phyloP scores from a whole-genome alignment of 2,797 vertebrate genomes.

The Podarcis lilfordi region DNA sequence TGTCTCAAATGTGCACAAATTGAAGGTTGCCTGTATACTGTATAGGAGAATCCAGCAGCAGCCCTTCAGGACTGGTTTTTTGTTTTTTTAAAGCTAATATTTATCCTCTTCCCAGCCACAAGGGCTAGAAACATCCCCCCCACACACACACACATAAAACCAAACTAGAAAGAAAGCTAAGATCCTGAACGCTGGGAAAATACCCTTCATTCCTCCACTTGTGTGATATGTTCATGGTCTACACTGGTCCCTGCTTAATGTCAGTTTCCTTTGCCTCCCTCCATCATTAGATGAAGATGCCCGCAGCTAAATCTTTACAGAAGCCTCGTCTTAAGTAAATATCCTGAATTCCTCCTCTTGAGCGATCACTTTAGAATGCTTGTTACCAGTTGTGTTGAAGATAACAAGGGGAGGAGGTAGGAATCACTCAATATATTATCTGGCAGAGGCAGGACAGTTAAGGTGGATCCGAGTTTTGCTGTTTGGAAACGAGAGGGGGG shows the following conservation, averaged over 20 bases:
- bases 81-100: not conserved
- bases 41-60: not conserved
- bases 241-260: not conserved
- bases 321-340: conserved; percentile 2
- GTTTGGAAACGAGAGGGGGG: not conserved
- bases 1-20: too few species aligned
- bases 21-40: too few species aligned
- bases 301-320: not conserved
- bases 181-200: not conserved
- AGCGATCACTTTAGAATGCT: not conserved
- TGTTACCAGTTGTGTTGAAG: conserved; percentile 18
- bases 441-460: not conserved
- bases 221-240: not conserved
- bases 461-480: not conserved
- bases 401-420: not conserved
- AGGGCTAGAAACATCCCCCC: not conserved
- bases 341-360: conserved; percentile 13
- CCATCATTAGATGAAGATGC: not conserved
- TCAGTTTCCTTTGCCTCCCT: not conserved
- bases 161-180: not conserved
- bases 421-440: not conserved
- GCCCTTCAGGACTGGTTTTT: not conserved
- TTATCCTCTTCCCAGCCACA: not conserved
- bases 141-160: not conserved
- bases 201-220: not conserved